Conservation (phyloP, 1,140 invertebrate genomes). For the Leptestheria dahalacensis region DNA sequence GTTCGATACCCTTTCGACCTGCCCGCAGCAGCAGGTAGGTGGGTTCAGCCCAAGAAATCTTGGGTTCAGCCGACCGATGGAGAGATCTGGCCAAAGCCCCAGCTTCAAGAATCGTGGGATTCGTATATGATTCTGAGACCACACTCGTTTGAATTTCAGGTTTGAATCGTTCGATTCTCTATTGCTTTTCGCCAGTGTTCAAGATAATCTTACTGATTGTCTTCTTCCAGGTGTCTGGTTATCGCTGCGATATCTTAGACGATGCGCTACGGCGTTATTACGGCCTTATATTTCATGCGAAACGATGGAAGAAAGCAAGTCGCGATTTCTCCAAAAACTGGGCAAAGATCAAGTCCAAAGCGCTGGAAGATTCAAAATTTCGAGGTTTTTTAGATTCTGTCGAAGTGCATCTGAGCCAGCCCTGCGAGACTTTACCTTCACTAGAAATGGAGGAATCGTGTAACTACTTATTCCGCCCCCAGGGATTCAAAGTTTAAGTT, state of each 20-base stretch:
- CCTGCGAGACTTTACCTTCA: conserved; percentile 40
- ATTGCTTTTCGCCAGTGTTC: conserved; percentile 10
- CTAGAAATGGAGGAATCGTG: conserved; percentile 55
- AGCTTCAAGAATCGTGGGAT: conserved; percentile 14
- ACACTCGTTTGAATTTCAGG: conserved; percentile 21
- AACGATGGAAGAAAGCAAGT: conserved; percentile 26
- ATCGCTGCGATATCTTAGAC: conserved; percentile 38
- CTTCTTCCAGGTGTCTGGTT: conserved; percentile 23
- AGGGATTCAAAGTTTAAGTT: neutral
- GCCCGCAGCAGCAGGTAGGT: conserved; percentile 21
- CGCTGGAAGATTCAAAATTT: conserved; percentile 22
- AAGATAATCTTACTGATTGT: neutral
- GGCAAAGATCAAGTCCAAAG: conserved; percentile 19
- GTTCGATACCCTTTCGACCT: conserved; percentile 13
- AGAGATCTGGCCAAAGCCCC: conserved; percentile 31
- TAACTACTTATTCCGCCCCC: conserved; percentile 29
- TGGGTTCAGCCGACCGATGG: conserved; percentile 28
- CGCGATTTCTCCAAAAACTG: conserved; percentile 23
- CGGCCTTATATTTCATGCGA: conserved; percentile 28
- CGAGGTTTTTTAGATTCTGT: conserved; percentile 31
- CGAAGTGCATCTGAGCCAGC: conserved; percentile 33
- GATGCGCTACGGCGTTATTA: conserved; percentile 38
- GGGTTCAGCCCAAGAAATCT: too few relatives aligned
- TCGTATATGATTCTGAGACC: conserved; percentile 23
- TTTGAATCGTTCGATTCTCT: conserved; percentile 11